Conservation (phyloP, 2,113 vertebrate genomes). For the Phalacrocorax pelagicus region DNA sequence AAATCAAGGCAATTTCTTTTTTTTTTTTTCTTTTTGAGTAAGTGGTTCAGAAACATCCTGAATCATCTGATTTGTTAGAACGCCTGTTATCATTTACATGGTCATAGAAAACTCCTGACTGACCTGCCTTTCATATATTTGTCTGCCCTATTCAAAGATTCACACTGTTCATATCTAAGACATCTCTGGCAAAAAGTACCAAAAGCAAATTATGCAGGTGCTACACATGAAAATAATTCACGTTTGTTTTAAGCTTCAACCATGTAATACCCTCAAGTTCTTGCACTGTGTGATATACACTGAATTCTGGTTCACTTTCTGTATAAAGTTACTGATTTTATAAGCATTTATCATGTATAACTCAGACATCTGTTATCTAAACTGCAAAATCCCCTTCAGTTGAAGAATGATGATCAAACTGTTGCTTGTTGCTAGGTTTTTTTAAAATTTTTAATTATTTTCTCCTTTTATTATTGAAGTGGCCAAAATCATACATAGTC, state of each 20-base stretch:
- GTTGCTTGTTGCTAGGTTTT: background rate
- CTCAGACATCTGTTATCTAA: background rate
- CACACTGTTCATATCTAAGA: background rate
- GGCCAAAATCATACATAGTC: background rate
- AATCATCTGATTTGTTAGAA: background rate
- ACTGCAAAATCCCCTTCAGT: background rate
- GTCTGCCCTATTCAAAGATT: background rate
- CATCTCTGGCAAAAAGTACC: background rate
- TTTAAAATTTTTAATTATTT: background rate
- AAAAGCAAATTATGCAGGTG: background rate
- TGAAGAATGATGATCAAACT: background rate
- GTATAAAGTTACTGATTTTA: background rate
- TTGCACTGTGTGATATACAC: background rate
- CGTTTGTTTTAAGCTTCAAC: background rate
- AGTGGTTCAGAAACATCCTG: background rate
- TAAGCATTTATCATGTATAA: rapidly evolving
- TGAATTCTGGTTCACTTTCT: background rate
- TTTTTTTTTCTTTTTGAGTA: background rate
- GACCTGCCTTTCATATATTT: background rate
- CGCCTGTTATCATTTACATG: background rate
- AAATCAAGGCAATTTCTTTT: background rate
- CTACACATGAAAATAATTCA: background rate
- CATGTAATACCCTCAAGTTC: background rate
- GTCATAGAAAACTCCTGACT: background rate
- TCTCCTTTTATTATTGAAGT: background rate